phyloP scores from a whole-genome alignment of 2,113 vertebrate species.

The Mungos mungo region DNA sequence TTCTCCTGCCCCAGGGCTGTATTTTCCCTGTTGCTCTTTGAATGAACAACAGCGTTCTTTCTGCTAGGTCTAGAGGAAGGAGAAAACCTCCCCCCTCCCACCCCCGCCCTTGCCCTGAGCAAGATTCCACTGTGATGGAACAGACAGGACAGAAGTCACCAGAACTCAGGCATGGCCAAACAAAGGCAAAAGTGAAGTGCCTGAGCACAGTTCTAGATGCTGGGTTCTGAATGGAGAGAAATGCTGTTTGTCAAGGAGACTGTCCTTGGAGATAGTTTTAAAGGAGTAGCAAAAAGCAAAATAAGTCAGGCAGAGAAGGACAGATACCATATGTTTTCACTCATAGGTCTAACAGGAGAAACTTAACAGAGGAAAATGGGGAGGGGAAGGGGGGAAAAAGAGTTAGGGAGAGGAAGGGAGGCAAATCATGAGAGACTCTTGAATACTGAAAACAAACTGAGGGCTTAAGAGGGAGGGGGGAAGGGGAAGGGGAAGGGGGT shows the following conservation, averaged over 20 bases:
- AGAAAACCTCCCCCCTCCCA: background rate
- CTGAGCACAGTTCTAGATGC: background rate
- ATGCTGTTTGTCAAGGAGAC: background rate
- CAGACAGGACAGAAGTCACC: background rate
- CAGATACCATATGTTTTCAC: too few species aligned
- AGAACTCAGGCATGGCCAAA: background rate
- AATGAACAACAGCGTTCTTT: conserved; percentile 57
- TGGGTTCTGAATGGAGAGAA: background rate
- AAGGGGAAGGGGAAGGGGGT: too few species aligned
- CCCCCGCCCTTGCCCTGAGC: background rate
- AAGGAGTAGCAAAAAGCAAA: background rate
- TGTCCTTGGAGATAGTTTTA: background rate
- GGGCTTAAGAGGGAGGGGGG: too few species aligned
- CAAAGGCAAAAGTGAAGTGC: background rate
- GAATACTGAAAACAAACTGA: too few species aligned
- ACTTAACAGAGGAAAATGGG: too few species aligned
- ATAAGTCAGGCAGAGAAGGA: too few species aligned
- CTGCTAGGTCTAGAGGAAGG: background rate
- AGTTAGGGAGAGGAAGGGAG: too few species aligned
- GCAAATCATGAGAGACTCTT: too few species aligned
- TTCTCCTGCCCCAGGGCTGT: conserved; percentile 36
- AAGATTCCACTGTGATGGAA: conserved; percentile 23
- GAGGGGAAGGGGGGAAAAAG: too few species aligned
- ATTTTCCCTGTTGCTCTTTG: conserved; percentile 26
- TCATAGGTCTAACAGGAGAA: too few species aligned